Evolutionary conservation across 2,113 vertebrate genomes (phyloP), one percentile per base, ranked within the genome.

Genomic region (Malurus alboscapulatus): DNA sequence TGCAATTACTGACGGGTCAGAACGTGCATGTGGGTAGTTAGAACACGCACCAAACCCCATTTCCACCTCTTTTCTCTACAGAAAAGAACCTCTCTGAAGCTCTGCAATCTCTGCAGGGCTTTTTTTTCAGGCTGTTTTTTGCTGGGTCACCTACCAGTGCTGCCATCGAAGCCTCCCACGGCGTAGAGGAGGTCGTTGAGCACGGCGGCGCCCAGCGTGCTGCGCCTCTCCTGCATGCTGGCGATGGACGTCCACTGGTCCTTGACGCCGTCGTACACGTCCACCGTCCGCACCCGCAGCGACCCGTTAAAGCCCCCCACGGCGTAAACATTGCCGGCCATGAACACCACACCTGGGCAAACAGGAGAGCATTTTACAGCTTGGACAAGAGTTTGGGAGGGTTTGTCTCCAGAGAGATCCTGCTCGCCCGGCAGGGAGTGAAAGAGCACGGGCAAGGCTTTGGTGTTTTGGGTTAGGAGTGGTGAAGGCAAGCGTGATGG

Each of bases 271-370:
- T 99, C 99, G 7, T 99, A 99, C 69, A 98, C 97, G 2, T 99
- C 99, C 42, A 99, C 99, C 0, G 99, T 99, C 67, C 99, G 98
- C 50, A 99, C 99, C 21, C 99, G 97, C 68, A 99, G 92, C 0
- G 99, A 99, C 17, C 99, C 99, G 1, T 99, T 99, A 48, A 99
- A 99, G 15, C 99, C 99, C 1, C 99, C 99, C 1, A 99, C 98
- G 0, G 99, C 99, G 5, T 98, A 99, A 67, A 99, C 98, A 0
- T 96, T 98, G 74, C 99, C 98, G 4, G 97, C 98, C 98, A 99
- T 98, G 78, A 98, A 98, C 30, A 99, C 98, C 92, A 99, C 99
- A 30, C 99, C 99, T 99, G 95, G 3, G 2, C 21, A 13, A 12
- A 84, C 50, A 51, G 63, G 34, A 87, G 22, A 77, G 34, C 34